A percentile compares a stretch with the other conserved stretches of the same genome.
These are phyloP conservation scores for Halcyon chelicuti DNA, from an alignment of 2,797 vertebrate genomes.

Conservation along the genomic window DNA sequence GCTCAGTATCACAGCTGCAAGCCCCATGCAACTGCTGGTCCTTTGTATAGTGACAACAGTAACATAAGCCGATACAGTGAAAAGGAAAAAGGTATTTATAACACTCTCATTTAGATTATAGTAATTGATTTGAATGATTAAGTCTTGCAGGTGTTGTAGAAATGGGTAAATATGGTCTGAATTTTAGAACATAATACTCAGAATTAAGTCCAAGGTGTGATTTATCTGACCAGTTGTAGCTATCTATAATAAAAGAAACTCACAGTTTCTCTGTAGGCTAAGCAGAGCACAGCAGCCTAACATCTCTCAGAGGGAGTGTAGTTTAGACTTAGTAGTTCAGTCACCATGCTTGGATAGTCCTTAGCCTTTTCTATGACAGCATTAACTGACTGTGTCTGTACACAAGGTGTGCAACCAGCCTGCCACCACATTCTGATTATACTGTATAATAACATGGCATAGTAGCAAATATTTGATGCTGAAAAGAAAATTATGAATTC, in stretches of 20 bases:
- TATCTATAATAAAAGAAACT: background rate
- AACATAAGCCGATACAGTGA: slow-evolving; percentile 98
- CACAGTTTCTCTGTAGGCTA: background rate
- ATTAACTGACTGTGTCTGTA: background rate
- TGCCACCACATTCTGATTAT: background rate
- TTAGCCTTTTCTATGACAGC: background rate
- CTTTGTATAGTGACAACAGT: slow-evolving; percentile 98
- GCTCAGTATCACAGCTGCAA: slow-evolving; percentile 99
- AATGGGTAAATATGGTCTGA: background rate
- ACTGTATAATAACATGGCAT: background rate
- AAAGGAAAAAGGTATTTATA: slow-evolving; percentile 93
- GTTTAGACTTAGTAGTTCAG: background rate
- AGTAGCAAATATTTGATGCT: background rate
- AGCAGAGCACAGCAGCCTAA: background rate
- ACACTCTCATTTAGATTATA: background rate
- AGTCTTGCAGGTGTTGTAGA: background rate
- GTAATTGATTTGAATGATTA: background rate
- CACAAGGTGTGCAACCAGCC: background rate
- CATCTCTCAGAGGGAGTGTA: background rate
- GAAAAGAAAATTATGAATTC: background rate
- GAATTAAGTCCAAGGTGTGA: background rate
- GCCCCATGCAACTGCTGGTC: slow-evolving; percentile 93
- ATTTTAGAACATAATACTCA: background rate
- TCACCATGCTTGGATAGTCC: background rate
- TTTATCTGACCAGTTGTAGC: background rate